Evolutionary conservation across 2,888 invertebrate species (phyloP).

Genomic region (Pandemis cinnamomeana): DNA sequence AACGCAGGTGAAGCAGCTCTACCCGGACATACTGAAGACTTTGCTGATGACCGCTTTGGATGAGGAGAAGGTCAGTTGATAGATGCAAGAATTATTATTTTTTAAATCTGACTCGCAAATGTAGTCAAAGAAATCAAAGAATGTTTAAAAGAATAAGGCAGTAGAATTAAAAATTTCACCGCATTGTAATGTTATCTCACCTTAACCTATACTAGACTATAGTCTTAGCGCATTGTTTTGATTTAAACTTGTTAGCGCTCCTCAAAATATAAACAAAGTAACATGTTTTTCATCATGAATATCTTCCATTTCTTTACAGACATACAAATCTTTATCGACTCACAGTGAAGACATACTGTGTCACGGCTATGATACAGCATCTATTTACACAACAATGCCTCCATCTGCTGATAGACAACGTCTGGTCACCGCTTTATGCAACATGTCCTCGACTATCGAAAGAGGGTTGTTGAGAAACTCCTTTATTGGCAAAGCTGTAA

Average conservation of each 20-base stretch:
- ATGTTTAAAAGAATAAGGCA: no score
- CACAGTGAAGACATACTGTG: slow-evolving; percentile 67
- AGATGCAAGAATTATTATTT: neutral
- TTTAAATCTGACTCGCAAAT: no score
- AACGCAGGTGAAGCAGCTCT: slow-evolving; percentile 56
- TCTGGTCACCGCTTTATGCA: slow-evolving; percentile 60
- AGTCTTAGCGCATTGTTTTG: no score
- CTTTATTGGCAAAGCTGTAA: slow-evolving; percentile 68
- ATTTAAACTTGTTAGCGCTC: no score
- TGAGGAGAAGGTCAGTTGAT: slow-evolving; percentile 67
- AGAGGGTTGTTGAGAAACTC: slow-evolving; percentile 63
- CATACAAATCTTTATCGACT: slow-evolving; percentile 67
- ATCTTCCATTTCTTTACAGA: slow-evolving; percentile 55
- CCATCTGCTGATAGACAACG: slow-evolving; percentile 45
- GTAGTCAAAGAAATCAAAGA: no score
- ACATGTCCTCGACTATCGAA: slow-evolving; percentile 65
- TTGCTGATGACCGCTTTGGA: slow-evolving; percentile 66
- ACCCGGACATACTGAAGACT: slow-evolving; percentile 61
- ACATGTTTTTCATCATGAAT: no score
- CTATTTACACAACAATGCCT: slow-evolving; percentile 60
- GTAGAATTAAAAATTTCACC: no score
- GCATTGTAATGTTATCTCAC: no score
- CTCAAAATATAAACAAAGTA: no score
- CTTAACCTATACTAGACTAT: no score
- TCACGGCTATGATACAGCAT: slow-evolving; percentile 57